Conservation (phyloP, 2,888 invertebrate genomes). For the Fragum sueziense region DNA sequence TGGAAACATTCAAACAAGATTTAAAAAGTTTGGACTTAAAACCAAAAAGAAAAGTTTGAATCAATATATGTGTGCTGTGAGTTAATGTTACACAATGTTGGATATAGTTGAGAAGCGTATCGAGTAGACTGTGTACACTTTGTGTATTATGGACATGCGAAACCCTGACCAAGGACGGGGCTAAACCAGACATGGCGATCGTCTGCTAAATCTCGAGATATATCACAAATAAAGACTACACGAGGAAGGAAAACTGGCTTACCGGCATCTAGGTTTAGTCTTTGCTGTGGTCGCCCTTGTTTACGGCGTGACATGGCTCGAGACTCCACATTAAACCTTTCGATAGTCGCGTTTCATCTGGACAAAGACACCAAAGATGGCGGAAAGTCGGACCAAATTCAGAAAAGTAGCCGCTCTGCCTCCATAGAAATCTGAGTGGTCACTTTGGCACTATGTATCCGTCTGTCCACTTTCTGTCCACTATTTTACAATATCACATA, state of each 20-base stretch:
- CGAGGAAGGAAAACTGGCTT: conserved; percentile 63
- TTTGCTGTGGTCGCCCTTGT: conserved; percentile 83
- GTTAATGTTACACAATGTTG: conserved; percentile 9
- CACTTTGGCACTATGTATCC: conserved; percentile 26
- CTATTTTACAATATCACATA: conserved; percentile 19
- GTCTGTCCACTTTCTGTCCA: conserved; percentile 27
- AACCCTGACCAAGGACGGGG: conserved; percentile 17
- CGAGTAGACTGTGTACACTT: conserved; percentile 15
- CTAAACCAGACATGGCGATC: not conserved
- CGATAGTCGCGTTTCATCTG: conserved; percentile 46
- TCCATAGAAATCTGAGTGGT: conserved; percentile 28
- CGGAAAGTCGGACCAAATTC: conserved; percentile 54
- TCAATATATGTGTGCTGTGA: conserved; percentile 12
- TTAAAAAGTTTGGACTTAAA: not conserved
- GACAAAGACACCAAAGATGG: conserved; percentile 64
- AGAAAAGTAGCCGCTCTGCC: conserved; percentile 50
- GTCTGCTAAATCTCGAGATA: not conserved
- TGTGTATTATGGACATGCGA: conserved; percentile 12
- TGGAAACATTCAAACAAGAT: not conserved
- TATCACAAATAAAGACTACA: not conserved
- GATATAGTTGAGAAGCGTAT: not conserved
- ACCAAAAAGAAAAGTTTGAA: not conserved
- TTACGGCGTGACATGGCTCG: conserved; percentile 79
- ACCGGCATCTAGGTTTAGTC: conserved; percentile 81
- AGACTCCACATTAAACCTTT: conserved; percentile 66